Conservation (phyloP, 1,140 invertebrate genomes). For the Pissodes strobi region DNA sequence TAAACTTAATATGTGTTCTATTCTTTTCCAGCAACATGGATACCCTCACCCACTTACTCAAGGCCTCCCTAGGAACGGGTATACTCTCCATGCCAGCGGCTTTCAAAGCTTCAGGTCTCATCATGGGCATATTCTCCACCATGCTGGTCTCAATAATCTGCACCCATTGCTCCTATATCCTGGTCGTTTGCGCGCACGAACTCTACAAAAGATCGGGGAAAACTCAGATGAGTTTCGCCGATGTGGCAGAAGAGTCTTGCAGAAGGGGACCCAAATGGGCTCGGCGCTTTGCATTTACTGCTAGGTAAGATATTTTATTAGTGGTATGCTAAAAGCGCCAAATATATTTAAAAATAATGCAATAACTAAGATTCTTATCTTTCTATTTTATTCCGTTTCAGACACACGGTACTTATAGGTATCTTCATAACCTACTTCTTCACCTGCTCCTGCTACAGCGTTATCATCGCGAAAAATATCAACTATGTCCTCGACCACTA, state of each 20-base stretch:
- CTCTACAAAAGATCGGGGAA: slow-evolving; percentile 71
- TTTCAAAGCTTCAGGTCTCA: slow-evolving; percentile 78
- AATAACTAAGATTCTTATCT: no score
- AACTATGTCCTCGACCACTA: slow-evolving; percentile 66
- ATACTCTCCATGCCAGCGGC: slow-evolving; percentile 89
- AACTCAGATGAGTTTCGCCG: slow-evolving; percentile 75
- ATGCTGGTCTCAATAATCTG: slow-evolving; percentile 81
- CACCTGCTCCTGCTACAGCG: slow-evolving; percentile 81
- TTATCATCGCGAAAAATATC: slow-evolving; percentile 78
- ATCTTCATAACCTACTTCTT: slow-evolving; percentile 82
- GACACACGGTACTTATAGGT: slow-evolving; percentile 63
- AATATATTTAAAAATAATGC: no score
- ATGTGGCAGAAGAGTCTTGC: slow-evolving; percentile 76
- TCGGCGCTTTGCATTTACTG: slow-evolving; percentile 63
- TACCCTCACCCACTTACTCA: slow-evolving; percentile 83
- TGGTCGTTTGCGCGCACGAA: slow-evolving; percentile 82
- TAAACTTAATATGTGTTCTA: no score
- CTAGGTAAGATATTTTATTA: slow-evolving; percentile 62
- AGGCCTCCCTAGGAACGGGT: slow-evolving; percentile 88
- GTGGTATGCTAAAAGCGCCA: no score
- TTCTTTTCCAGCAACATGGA: slow-evolving; percentile 71
- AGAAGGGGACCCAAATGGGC: slow-evolving; percentile 70
- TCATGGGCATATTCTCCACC: slow-evolving; percentile 76
- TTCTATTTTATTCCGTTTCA: slow-evolving; percentile 54
- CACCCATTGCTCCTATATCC: slow-evolving; percentile 84